phyloP scores from a whole-genome alignment of 2,888 invertebrate genomes.

The Apamea anceps region DNA sequence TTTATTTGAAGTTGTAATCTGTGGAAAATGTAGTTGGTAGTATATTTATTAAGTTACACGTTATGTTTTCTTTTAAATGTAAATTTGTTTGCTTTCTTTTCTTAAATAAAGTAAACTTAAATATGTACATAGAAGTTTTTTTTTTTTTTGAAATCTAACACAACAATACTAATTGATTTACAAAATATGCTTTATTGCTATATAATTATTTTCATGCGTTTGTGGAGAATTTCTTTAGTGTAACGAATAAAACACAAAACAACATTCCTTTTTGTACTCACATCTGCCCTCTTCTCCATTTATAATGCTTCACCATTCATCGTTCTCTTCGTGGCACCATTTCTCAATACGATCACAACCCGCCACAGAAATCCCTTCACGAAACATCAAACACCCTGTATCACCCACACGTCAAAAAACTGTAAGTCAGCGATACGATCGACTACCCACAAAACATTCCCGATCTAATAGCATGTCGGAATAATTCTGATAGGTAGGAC shows the following conservation, averaged over 20 bases:
- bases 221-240: background rate
- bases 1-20: too few species aligned
- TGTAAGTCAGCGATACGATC: constrained; percentile 47
- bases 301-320: background rate
- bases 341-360: background rate
- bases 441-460: constrained; percentile 41
- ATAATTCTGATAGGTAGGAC: constrained; percentile 44
- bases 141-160: background rate
- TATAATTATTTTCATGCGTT: too few species aligned
- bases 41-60: too few species aligned
- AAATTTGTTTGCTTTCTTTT: background rate
- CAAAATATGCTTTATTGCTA: background rate
- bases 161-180: background rate
- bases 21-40: too few species aligned
- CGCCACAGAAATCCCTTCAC: background rate
- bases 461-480: constrained; percentile 52
- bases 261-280: background rate
- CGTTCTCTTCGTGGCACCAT: background rate
- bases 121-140: too few species aligned
- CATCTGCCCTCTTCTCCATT: background rate
- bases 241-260: background rate
- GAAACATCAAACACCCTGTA: constrained; percentile 27
- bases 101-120: background rate
- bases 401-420: constrained; percentile 43
- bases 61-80: too few species aligned